Conservation (phyloP, 2,888 invertebrate genomes). For the Xestoiulus laeticollis region DNA sequence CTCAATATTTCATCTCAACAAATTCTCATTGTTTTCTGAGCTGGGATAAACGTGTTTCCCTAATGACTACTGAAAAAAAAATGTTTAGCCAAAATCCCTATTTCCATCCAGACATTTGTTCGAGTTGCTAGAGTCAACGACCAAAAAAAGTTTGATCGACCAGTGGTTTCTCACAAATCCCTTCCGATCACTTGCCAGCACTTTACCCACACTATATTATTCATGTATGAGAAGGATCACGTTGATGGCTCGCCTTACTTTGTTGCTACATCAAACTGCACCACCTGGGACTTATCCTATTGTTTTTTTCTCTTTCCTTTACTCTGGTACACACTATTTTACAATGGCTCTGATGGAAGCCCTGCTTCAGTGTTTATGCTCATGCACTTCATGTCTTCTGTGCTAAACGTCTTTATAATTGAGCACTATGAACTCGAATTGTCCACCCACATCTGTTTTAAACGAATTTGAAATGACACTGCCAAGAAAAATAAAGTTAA, state of each 20-base stretch:
- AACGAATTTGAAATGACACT: too few species aligned
- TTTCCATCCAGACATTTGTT: not conserved
- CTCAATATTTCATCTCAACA: too few species aligned
- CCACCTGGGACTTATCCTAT: not conserved
- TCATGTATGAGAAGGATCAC: slow-evolving; percentile 34
- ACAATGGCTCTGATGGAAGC: not conserved
- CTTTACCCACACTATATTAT: slow-evolving; percentile 14
- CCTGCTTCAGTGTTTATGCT: not conserved
- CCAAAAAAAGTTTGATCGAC: not conserved
- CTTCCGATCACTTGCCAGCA: not conserved
- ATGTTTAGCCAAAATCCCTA: not conserved
- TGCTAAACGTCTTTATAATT: too few species aligned
- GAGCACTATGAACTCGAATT: too few species aligned
- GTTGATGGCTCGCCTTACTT: not conserved
- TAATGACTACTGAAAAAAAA: not conserved
- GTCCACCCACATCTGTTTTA: too few species aligned
- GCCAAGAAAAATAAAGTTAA: too few species aligned
- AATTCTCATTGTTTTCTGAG: not conserved
- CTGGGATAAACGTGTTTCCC: not conserved
- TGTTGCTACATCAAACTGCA: slow-evolving; percentile 10
- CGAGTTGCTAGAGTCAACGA: not conserved
- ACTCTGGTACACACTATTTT: not conserved
- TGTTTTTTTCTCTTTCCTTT: not conserved
- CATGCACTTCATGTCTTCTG: not conserved
- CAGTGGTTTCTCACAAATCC: not conserved